Base-by-base conservation (phyloP, 2,888 invertebrate species). In the Macroteleia sp. region DNA sequence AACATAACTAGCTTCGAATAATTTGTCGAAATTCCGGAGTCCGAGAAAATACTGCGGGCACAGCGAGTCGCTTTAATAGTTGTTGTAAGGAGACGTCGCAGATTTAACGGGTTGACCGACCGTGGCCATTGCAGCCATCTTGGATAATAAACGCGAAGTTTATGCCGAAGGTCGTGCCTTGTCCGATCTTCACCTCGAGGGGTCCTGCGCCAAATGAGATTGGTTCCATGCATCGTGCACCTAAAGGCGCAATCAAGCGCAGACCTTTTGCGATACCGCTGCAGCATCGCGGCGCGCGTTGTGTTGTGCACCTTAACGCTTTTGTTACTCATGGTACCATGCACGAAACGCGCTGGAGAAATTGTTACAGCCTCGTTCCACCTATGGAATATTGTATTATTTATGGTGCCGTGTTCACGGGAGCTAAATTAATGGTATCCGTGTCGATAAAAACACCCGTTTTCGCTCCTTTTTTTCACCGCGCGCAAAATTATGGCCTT, bases 141-240 rank as follows among this genome's bases (percentile, higher is more conserved):
- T 70, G 79, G 77, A 83, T 84, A 83, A 82, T 82, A 82, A 83
- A 83, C 79, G 77, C 77, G 78, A 78, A 82, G 71, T 84, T 82
- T 77, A 78, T 81, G 77, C 82, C 78, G 82, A 83, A 84, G 85
- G 82, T 82, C 84, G 82, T 69, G 80, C 78, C 79, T 82, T 74
- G 81, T 78, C 78, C 76, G 79, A 82, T 84, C 78, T 69, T 73
- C 83, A 82, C 84, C 85, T 83, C 67, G 66, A 67, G 81, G 82
- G 81, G 67, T 79, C 81, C 70, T 80, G 81, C 81, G 83, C 80
- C 80, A 81, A 83, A 84, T 86, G 82, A 83, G 82, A 83, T 84
- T 83, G 83, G 83, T 81, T 79, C 76, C 82, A 81, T 82, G 81
- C 80, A 81, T 82, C 82, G 79, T 81, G 76, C 77, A 81, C 79